Evolutionary conservation across 2,113 vertebrate species (phyloP).

Genomic region (Colossoma macropomum): DNA sequence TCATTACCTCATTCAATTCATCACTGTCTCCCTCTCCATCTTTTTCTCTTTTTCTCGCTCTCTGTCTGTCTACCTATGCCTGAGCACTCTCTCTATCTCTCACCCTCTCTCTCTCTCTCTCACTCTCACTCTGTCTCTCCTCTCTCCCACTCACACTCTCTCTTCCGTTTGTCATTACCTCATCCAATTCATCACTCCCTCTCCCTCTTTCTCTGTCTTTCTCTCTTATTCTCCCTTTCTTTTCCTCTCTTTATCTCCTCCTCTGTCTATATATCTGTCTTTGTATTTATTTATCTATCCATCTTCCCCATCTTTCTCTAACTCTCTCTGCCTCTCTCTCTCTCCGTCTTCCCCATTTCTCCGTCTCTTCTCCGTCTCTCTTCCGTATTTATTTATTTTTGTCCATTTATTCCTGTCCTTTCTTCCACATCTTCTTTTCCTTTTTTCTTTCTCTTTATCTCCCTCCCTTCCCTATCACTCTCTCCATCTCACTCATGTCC

Average conservation of each 20-base stretch:
- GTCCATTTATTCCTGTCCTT: not conserved
- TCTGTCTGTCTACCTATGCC: not conserved
- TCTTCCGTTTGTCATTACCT: not conserved
- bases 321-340: constrained; percentile 8
- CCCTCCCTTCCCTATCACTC: not conserved
- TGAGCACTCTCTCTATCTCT: not conserved
- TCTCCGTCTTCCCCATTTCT: not conserved
- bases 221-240: not conserved
- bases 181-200: constrained; percentile 4
- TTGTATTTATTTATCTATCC: no score
- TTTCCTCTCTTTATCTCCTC: not conserved
- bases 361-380: not conserved
- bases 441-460: not conserved
- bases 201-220: not conserved
- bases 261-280: not conserved
- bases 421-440: not conserved
- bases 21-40: no score
- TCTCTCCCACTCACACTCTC: not conserved
- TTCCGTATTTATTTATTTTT: no score
- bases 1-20: not conserved
- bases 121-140: constrained; percentile 2
- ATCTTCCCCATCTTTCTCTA: constrained; percentile 16
- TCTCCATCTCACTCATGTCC: not conserved
- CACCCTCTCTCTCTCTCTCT: not conserved
- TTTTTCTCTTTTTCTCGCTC: no score